These are phyloP conservation scores for Fringilla coelebs DNA, from an alignment of 2,797 vertebrate genomes.

Conservation along the genomic window DNA sequence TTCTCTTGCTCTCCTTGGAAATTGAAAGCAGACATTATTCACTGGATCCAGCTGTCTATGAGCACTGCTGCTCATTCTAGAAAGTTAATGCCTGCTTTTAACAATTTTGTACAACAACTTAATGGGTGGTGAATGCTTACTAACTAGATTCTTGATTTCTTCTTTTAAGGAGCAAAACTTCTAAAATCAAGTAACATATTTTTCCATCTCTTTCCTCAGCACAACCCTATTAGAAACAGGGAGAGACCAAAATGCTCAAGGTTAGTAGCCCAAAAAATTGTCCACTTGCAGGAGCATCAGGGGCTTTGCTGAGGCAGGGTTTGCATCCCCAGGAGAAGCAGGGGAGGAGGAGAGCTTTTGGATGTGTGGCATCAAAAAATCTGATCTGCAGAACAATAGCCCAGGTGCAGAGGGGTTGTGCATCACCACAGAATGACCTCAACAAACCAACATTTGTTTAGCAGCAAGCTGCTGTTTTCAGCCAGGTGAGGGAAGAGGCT, in stretches of 20 bases:
- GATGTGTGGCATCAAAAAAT: neutral
- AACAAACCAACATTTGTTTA: neutral
- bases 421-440: too few species aligned
- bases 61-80: neutral
- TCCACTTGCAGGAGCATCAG: neutral
- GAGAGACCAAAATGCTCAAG: neutral
- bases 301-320: neutral
- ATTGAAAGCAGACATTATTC: neutral
- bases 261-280: neutral
- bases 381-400: neutral
- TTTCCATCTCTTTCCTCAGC: neutral
- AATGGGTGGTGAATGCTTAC: neutral
- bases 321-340: rapidly evolving
- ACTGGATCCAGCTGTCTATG: neutral
- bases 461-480: neutral
- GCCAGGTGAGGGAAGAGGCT: neutral
- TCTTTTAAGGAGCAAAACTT: neutral
- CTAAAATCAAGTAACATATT: neutral
- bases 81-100: neutral
- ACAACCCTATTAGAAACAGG: neutral
- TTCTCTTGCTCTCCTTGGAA: neutral
- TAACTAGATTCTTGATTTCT: neutral
- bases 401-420: neutral
- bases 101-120: neutral
- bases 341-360: neutral